Percentiles rank a stretch among this genome's conserved stretches.
Conservation (phyloP, 1,140 invertebrate genomes). For the Zaprionus nigranus region DNA sequence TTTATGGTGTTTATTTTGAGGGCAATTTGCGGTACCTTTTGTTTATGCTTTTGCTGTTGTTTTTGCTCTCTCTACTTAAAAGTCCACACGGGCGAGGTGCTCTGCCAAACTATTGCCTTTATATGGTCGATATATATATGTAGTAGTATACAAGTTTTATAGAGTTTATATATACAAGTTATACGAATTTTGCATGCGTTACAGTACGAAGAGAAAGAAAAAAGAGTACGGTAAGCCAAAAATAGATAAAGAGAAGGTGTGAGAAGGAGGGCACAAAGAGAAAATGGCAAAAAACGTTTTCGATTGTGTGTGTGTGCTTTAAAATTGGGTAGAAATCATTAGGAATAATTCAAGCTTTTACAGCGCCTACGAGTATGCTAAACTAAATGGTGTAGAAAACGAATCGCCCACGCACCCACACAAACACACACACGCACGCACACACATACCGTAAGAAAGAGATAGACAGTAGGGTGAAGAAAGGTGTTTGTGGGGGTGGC, state of each 20-base stretch:
- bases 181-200: slow-evolving; percentile 46
- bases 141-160: slow-evolving; percentile 44
- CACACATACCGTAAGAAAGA: slow-evolving; percentile 14
- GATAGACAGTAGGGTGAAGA: background rate
- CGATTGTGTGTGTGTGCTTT: slow-evolving; percentile 17
- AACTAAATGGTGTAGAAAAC: slow-evolving; percentile 54
- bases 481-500: background rate
- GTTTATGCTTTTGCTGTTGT: slow-evolving; percentile 25
- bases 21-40: slow-evolving; percentile 61
- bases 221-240: slow-evolving; percentile 26
- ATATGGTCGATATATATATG: slow-evolving; percentile 51
- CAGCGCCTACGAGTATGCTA: slow-evolving; percentile 55
- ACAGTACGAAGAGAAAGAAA: slow-evolving; percentile 18
- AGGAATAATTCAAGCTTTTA: slow-evolving; percentile 46
- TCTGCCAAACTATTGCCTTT: slow-evolving; percentile 82
- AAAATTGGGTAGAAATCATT: slow-evolving; percentile 41
- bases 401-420: slow-evolving; percentile 31
- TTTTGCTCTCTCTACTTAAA: slow-evolving; percentile 66
- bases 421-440: slow-evolving; percentile 17
- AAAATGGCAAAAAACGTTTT: slow-evolving; percentile 48
- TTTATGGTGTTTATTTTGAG: slow-evolving; percentile 28
- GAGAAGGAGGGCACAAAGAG: slow-evolving; percentile 32
- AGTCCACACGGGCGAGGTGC: slow-evolving; percentile 80
- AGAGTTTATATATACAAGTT: slow-evolving; percentile 22
- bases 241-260: slow-evolving; percentile 22